Evolutionary conservation across 2,888 invertebrate species (phyloP).

Genomic region (Tholera decimalis): DNA sequence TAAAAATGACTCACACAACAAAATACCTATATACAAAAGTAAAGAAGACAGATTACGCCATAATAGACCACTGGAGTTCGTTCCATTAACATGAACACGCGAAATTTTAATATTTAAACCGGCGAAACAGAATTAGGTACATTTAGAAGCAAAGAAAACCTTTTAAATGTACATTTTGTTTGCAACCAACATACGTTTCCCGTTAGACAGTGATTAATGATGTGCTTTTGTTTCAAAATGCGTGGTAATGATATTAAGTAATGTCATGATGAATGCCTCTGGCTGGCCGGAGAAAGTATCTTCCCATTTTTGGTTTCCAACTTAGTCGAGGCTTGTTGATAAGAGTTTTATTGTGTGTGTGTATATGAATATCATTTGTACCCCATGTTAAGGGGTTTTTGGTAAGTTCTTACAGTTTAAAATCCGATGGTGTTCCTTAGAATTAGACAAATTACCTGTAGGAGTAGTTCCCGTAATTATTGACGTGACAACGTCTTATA

Average conservation of each 20-base stretch:
- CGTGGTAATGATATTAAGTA: slow-evolving; percentile 76
- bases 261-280: slow-evolving; percentile 77
- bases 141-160: slow-evolving; percentile 62
- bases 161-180: slow-evolving; percentile 65
- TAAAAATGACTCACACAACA: slow-evolving; percentile 7
- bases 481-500: no score
- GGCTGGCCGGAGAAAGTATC: slow-evolving; percentile 27
- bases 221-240: slow-evolving; percentile 75
- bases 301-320: slow-evolving; percentile 12
- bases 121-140: slow-evolving; percentile 45
- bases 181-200: slow-evolving; percentile 65
- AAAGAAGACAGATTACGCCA: slow-evolving; percentile 36
- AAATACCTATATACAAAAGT: slow-evolving; percentile 20
- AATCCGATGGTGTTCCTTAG: not conserved
- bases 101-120: slow-evolving; percentile 56
- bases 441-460: not conserved
- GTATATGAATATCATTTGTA: not conserved
- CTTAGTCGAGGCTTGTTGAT: not conserved
- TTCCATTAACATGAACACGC: slow-evolving; percentile 42
- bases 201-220: slow-evolving; percentile 79
- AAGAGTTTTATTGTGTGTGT: slow-evolving; percentile 9
- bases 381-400: slow-evolving; percentile 4
- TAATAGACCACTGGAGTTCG: slow-evolving; percentile 42
- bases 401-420: not conserved
- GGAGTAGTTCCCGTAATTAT: not conserved